Conservation (phyloP, 2,888 invertebrate genomes). For the Catocala sponsa region DNA sequence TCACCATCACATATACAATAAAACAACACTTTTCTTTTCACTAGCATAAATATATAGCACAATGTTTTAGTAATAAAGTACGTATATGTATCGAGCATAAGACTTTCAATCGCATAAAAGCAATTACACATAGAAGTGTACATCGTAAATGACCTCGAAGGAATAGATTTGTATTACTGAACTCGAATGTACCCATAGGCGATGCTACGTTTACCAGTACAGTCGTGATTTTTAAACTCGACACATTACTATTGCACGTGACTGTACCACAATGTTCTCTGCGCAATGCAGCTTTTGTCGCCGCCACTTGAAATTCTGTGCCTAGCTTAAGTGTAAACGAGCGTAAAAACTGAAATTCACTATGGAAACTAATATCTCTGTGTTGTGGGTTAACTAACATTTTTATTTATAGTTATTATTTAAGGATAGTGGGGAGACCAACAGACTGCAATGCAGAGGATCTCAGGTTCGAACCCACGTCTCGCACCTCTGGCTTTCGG, state of each 20-base stretch:
- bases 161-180: not conserved
- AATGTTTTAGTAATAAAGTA: too few species aligned
- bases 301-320: conserved; percentile 14
- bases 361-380: not conserved
- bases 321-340: conserved; percentile 3
- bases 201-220: conserved; percentile 5
- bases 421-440: too few species aligned
- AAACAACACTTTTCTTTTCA: too few species aligned
- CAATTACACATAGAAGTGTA: too few species aligned
- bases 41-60: too few species aligned
- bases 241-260: conserved; percentile 15
- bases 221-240: conserved; percentile 12
- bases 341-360: conserved; percentile 5
- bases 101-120: too few species aligned
- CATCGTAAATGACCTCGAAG: not conserved
- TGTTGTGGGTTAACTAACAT: not conserved
- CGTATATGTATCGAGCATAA: too few species aligned
- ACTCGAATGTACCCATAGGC: not conserved
- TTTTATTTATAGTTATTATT: too few species aligned
- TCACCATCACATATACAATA: too few species aligned
- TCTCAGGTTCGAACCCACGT: too few species aligned
- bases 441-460: too few species aligned
- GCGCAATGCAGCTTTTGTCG: conserved; percentile 14
- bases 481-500: too few species aligned
- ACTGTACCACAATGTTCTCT: conserved; percentile 12